A percentile compares a stretch with the other conserved stretches of the same genome.
Evolutionary conservation across 2,113 vertebrate species (phyloP).

Genomic region (Tupaia chinensis): DNA sequence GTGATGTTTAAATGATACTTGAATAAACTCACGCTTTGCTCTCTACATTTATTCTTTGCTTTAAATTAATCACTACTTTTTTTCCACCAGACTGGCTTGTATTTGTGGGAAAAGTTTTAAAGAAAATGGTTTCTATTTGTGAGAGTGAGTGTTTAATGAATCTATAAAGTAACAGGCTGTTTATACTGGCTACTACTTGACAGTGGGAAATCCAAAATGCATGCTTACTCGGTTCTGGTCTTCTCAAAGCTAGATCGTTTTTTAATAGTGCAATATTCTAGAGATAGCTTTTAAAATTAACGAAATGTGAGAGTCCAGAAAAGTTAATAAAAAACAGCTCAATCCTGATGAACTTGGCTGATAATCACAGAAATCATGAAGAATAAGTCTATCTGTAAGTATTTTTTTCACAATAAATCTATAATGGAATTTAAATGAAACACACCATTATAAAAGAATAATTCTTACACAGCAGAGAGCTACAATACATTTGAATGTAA

Average conservation of each 20-base stretch:
- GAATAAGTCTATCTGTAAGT: conserved; percentile 72
- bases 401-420: conserved; percentile 72
- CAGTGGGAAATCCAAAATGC: conserved; percentile 1
- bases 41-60: background rate
- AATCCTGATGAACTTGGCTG: conserved; percentile 73
- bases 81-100: background rate
- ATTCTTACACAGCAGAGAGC: conserved; percentile 60
- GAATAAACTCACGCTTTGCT: background rate
- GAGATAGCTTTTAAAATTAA: conserved; percentile 77
- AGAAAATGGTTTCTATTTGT: background rate
- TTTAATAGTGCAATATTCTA: conserved; percentile 71
- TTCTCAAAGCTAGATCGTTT: conserved; percentile 61
- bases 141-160: background rate
- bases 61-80: background rate
- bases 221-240: conserved; percentile 47
- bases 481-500: conserved; percentile 63
- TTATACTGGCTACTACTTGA: background rate
- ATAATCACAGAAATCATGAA: conserved; percentile 74
- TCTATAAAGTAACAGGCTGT: background rate
- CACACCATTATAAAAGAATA: conserved; percentile 72
- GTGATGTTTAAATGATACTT: background rate
- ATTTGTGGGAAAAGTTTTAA: background rate
- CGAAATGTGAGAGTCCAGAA: conserved; percentile 71
- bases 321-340: conserved; percentile 79
- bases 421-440: conserved; percentile 81